Base-by-base conservation (phyloP, 2,888 invertebrate genomes). In the Resseliella maxima region DNA sequence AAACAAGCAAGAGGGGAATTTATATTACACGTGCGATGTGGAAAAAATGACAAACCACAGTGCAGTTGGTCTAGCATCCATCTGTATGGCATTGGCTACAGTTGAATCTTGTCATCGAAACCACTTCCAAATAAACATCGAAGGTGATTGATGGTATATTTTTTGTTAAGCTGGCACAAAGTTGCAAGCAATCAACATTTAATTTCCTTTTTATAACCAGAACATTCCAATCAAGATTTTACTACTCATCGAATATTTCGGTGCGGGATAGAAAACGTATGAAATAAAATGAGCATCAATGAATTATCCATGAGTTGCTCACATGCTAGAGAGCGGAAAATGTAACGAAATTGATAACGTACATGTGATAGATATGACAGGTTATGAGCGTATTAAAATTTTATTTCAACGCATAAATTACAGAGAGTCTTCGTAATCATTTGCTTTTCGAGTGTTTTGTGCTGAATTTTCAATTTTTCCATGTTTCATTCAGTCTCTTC, bases 121-220 rank as follows among this genome's bases (percentile, higher is more conserved):
- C 6, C 72, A 72, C 35, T 72, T 35, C 31, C 31, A 72, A 72
- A 72, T 72, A 72, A 31, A 72, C 31, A 72, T 72, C 72, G 72
- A 72, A 72, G 72, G 72, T 72, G 72, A 72, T 72, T 72, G 72
- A 85, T 85, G 83, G 24, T 41, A 85, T 41, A 85, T 85, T 85
- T n/a, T 85, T 85, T 85, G 38, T 38, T 38, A 41, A 41, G 83
- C 83, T 41, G 41, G 41, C 41, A 85, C 41, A 41, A 85, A 85
- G 41, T 85, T 85, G 41, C 83, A 85, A 24, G 83, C 83, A 85
- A 85, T 85, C 83, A 85, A 41, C 41, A 85, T 85, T 41, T 85
- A 85, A 85, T 41, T 85, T 85, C 41, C 83, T 38, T 38, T 85
- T 85, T 85, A 85, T 72, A 72, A 72, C 72, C 72, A 72, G 31